Evolutionary conservation across 2,888 invertebrate species (phyloP), one percentile per base, ranked within the genome.

Genomic region (Cylloceria caligata): DNA sequence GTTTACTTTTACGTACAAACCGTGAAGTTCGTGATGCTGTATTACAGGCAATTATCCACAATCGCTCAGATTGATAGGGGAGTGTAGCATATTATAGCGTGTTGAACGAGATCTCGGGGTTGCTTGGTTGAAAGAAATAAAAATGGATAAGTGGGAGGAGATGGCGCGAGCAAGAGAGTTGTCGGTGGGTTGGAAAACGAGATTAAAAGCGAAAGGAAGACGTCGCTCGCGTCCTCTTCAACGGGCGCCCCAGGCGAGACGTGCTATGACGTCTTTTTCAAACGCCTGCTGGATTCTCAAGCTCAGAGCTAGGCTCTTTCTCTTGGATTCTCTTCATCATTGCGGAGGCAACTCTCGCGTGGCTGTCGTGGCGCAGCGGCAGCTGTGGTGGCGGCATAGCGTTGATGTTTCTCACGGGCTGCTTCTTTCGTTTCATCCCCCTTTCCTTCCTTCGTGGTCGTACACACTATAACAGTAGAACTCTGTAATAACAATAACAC

Each of bases 191-290:
- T 81, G 80, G 75, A 83, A 84, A 86, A 76, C 85, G 81, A 84
- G 86, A 88, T 88, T 88, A 88, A 88, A 86, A 89, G 88, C 86
- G 87, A 88, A 88, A 86, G 88, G 83, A 85, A 86, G 87, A 88
- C 86, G 83, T 87, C 81, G 81, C 74, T 75, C 79, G 78, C 65
- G 75, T 79, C 81, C 73, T 73, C 83, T 74, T 67, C 71, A 74
- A 80, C 64, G 60, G 78, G 67, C 68, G 81, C 85, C 83, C 52
- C 81, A 79, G 83, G 83, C 79, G 73, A 84, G 83, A 85, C 82
- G 83, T 76, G 81, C 79, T 79, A 81, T 84, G 85, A 83, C 83
- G 80, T 86, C 84, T 86, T 83, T 84, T 85, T 85, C 86, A 67
- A 80, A 78, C 83, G 73, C 81, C 82, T 78, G 78, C 78, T 81